Evolutionary conservation across 2,113 vertebrate genomes (phyloP), one percentile per base, ranked within the genome.

Genomic region (Stercorarius parasiticus): DNA sequence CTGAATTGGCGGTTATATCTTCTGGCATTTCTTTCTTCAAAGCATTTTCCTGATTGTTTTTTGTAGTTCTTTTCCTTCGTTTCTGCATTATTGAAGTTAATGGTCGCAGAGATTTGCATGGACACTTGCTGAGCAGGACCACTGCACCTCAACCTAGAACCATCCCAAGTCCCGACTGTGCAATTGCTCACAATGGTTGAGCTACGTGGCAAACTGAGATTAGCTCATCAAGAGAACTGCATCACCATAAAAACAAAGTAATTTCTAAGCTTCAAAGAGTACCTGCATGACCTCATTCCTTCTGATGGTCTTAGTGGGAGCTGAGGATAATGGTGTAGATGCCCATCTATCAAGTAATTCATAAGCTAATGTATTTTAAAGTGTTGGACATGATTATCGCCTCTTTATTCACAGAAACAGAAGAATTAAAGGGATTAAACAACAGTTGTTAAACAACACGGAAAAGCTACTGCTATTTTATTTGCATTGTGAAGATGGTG

Each of bases 101-200:
- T 6, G 4, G 27, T 13, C 0, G 0, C 10, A 59, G n/a, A 38
- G 11, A 56, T 23, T 13, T 55, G 13, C 43, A 43, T 5, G 6
- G 74, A 49, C 20, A 16, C 2, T 23, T 40, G 18, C 22, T 59
- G 18, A 36, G 49, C 38, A 90, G 50, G 86, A 80, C 20, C 34
- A 36, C 29, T 42, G 13, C 34, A 86, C 13, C 21, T 20, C 27
- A 74, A 65, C 11, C 21, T 26, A 5, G 3, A 65, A 49, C 2
- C 1, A 79, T 13, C 13, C 25, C 4, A 45, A 36, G 4, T 52
- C 79, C 45, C 43, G 7, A 47, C 0, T 3, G 23, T 52, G 8
- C 25, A 73, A 49, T 2, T 65, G 32, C 26, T 43, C 2, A 1
- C 34, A 82, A 15, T 6, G 21, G 50, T 12, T 56, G 12, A 78